These are phyloP conservation scores for Cotesia vestalis DNA, from an alignment of 1,140 invertebrate genomes.

Conservation along the genomic window DNA sequence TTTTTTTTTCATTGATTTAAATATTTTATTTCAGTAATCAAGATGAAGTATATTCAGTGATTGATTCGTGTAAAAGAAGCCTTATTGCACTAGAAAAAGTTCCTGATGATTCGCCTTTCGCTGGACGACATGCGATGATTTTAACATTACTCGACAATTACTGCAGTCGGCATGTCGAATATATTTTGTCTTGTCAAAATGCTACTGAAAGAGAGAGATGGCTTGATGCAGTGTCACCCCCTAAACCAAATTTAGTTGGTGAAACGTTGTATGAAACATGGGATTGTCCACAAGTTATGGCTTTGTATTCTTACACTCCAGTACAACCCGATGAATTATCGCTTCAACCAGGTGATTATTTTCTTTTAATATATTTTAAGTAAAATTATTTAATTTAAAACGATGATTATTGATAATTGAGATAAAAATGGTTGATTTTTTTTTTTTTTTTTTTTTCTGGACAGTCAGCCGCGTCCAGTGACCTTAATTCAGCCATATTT, in stretches of 20 bases:
- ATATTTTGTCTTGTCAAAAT: slow-evolving; percentile 68
- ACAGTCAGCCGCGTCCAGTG: slow-evolving; percentile 62
- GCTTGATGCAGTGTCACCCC: slow-evolving; percentile 82
- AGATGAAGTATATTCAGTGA: slow-evolving; percentile 79
- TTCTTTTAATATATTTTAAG: not conserved
- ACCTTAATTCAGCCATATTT: slow-evolving; percentile 64
- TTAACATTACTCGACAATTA: slow-evolving; percentile 86
- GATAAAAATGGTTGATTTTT: too few species aligned
- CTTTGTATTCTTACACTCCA: slow-evolving; percentile 80
- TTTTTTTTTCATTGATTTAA: slow-evolving; percentile 7
- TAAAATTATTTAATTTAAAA: too few species aligned
- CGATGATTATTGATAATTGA: too few species aligned
- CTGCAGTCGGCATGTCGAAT: slow-evolving; percentile 65
- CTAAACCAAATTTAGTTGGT: slow-evolving; percentile 75
- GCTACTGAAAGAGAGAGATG: slow-evolving; percentile 85
- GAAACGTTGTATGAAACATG: slow-evolving; percentile 93
- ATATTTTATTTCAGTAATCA: slow-evolving; percentile 35
- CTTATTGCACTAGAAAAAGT: slow-evolving; percentile 71
- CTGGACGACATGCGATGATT: slow-evolving; percentile 76
- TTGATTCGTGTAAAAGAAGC: slow-evolving; percentile 84
- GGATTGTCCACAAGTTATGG: slow-evolving; percentile 90
- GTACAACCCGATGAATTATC: slow-evolving; percentile 89
- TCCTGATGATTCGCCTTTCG: slow-evolving; percentile 68
- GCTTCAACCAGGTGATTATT: slow-evolving; percentile 70
- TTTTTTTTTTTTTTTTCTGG: slow-evolving; percentile 42